Conservation (phyloP, 1,140 invertebrate species). For the Neuroterus valhalla region DNA sequence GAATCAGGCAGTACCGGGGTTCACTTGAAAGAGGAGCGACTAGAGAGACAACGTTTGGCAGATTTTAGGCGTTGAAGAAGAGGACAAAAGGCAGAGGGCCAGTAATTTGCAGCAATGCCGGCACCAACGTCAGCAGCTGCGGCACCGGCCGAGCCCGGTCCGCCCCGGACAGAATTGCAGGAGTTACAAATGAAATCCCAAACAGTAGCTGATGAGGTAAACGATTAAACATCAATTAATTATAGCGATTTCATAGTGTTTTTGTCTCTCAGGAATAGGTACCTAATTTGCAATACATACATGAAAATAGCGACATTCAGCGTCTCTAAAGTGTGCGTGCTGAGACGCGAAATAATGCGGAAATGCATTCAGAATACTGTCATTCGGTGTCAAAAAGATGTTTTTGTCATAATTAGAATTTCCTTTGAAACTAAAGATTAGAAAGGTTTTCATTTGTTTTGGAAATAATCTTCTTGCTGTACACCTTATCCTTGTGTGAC, state of each 20-base stretch:
- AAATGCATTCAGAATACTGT: no score
- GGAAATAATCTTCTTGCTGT: no score
- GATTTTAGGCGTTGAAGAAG: constrained; percentile 27
- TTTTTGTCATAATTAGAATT: no score
- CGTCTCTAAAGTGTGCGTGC: no score
- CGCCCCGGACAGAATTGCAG: constrained; percentile 90
- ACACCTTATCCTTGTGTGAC: no score
- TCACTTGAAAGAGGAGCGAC: constrained; percentile 2
- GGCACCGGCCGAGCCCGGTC: constrained; percentile 78
- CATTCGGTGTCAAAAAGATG: no score
- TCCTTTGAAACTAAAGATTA: no score
- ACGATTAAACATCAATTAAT: constrained; percentile 30
- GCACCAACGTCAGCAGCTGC: constrained; percentile 77
- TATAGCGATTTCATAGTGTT: neutral
- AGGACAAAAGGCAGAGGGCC: constrained; percentile 34
- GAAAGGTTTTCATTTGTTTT: no score
- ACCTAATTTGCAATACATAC: no score
- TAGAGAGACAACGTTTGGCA: constrained; percentile 3
- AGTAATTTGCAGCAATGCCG: constrained; percentile 69
- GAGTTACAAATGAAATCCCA: constrained; percentile 91
- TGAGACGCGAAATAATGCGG: no score
- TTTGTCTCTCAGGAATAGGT: no score
- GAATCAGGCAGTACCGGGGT: neutral
- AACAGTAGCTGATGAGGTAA: constrained; percentile 93
- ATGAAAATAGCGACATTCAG: no score